Evolutionary conservation across 2,888 invertebrate species (phyloP).

Genomic region (Matsumyia berberina): DNA sequence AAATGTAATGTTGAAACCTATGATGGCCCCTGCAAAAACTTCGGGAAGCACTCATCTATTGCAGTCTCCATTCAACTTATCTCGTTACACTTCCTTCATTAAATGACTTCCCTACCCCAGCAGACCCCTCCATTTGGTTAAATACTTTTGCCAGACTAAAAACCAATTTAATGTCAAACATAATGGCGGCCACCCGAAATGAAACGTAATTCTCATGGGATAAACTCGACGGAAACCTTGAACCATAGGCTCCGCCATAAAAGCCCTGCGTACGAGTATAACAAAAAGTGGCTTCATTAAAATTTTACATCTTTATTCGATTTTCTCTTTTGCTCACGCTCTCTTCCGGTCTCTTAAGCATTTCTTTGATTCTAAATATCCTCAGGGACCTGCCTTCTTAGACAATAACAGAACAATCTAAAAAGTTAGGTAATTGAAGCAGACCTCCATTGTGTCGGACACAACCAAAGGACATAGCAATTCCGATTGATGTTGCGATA

Average conservation of each 20-base stretch:
- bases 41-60: too few relatives aligned
- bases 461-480: slow-evolving; percentile 8
- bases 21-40: too few relatives aligned
- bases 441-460: slow-evolving; percentile 10
- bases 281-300: slow-evolving; percentile 44
- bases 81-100: too few relatives aligned
- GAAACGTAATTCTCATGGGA: slow-evolving; percentile 9
- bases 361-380: background rate
- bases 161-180: slow-evolving; percentile 16
- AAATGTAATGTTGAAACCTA: too few relatives aligned
- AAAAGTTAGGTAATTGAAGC: slow-evolving; percentile 46
- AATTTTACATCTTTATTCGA: slow-evolving; percentile 18
- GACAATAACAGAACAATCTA: slow-evolving; percentile 35
- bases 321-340: background rate
- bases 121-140: background rate
- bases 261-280: slow-evolving; percentile 20
- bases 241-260: slow-evolving; percentile 20
- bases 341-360: background rate
- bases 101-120: too few relatives aligned
- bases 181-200: background rate
- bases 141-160: background rate
- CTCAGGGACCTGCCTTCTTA: slow-evolving; percentile 6
- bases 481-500: slow-evolving; percentile 46
- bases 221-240: background rate
- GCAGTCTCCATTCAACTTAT: too few relatives aligned